Conservation (phyloP, 2,113 vertebrate genomes). For the Pterocles orientalis region DNA sequence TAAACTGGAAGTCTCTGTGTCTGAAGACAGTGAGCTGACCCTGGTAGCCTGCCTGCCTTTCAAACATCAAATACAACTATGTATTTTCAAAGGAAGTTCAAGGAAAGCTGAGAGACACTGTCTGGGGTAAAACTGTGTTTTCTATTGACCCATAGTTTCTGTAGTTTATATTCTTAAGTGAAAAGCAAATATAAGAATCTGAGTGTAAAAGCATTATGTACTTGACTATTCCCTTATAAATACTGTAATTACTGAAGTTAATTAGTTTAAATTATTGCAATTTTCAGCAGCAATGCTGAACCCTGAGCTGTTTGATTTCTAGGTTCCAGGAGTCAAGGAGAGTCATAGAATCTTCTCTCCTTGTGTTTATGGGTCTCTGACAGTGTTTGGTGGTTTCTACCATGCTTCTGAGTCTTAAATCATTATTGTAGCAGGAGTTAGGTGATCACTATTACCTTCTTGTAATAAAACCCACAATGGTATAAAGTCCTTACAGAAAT, state of each 20-base stretch:
- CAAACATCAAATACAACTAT: background rate
- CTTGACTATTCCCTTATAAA: background rate
- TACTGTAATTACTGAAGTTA: background rate
- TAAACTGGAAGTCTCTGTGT: background rate
- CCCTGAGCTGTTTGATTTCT: background rate
- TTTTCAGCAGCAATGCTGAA: background rate
- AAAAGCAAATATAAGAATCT: background rate
- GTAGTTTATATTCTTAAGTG: background rate
- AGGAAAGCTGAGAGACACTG: background rate
- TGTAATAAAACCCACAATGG: background rate
- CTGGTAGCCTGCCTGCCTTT: background rate
- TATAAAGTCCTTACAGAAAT: background rate
- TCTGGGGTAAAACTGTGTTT: background rate
- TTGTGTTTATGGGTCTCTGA: background rate
- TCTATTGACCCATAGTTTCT: background rate
- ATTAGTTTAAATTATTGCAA: background rate
- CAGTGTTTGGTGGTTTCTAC: background rate
- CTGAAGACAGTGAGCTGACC: background rate
- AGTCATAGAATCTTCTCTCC: background rate
- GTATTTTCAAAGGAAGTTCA: background rate
- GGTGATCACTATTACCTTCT: background rate
- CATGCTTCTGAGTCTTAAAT: background rate
- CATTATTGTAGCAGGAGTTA: background rate
- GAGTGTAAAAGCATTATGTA: background rate
- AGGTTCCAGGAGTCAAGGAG: background rate